Percentiles rank a stretch among this genome's conserved stretches.
Conservation (phyloP, 1,140 invertebrate genomes). For the Drosophila equinoxialis region DNA sequence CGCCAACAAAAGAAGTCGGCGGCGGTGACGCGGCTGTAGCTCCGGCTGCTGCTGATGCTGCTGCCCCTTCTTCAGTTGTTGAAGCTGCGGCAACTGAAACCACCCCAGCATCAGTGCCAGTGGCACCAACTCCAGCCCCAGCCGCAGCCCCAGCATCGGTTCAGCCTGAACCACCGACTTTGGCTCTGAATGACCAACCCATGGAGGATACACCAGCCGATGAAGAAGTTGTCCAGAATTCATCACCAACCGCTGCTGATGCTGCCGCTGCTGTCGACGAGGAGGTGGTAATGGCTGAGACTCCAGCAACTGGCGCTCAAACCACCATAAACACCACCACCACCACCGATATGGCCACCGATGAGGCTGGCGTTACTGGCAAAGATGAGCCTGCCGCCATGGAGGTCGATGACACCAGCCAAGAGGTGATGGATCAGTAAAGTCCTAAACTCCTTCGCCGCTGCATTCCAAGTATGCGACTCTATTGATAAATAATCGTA, state of each 20-base stretch:
- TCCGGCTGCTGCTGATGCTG: not conserved
- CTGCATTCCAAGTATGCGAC: constrained; percentile 1
- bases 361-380: constrained; percentile 43
- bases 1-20: constrained; percentile 35
- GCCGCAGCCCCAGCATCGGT: not conserved
- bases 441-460: constrained; percentile 11
- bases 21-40: constrained; percentile 25
- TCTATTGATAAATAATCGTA: constrained; percentile 39
- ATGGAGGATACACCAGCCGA: constrained; percentile 69
- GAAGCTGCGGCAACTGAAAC: constrained; percentile 18
- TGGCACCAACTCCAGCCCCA: not conserved
- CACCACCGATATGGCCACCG: constrained; percentile 72
- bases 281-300: constrained; percentile 76
- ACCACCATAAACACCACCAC: not conserved
- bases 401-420: constrained; percentile 82
- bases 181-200: constrained; percentile 73
- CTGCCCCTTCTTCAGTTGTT: not conserved
- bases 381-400: constrained; percentile 76
- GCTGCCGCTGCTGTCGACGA: constrained; percentile 37
- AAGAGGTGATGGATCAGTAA: constrained; percentile 82
- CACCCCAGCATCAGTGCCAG: not conserved
- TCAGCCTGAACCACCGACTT: constrained; percentile 28
- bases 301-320: constrained; percentile 3
- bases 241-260: constrained; percentile 26
- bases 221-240: constrained; percentile 50